Base-by-base conservation (phyloP, 2,797 vertebrate species). In the Muraenolepis orangiensis region DNA sequence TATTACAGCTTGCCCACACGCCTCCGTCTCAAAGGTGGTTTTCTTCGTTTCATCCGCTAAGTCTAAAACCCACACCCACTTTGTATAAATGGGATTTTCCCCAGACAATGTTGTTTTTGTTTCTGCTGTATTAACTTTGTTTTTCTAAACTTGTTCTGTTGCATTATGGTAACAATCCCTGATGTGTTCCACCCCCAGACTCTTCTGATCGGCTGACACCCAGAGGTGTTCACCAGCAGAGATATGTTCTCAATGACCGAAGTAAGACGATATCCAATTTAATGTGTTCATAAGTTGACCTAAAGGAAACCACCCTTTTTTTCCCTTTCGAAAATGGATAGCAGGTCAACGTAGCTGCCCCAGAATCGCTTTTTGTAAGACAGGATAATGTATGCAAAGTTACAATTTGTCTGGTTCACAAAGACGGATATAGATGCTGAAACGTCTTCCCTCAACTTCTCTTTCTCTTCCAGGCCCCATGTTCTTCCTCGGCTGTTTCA, bases 1-100 rank as follows among this genome's bases (percentile, higher is more conserved):
- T 98, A 98, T 78, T 86, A 93, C 89, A 93, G 93, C 51, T 85
- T 99, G 74, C 98, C 98, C 72, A 98, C 97, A 83, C 93, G 95
- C 73, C 94, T 92, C 51, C 82, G 92, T 74, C 90, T 91, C 61
- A 89, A 94, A 96, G 90, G 94, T 93, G 23, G 28, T 90, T 81
- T 29, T 30, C 57, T 68, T 20, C n/a, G 6, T 57, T 2, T 23
- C 57, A 57, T 57, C 12, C n/a, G 1, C 7, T 5, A n/a, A n/a
- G 46, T 57, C 20, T 57, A n/a, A n/a, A 57, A 4, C 6, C 18
- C 12, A 64, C 8, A 64, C n/a, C 57, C 2, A 26, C 57, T 23
- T 26, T 8, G 5, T 64, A 26, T n/a, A 64, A 26, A 57, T 57
- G 51, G 51, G 51, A 64, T 64, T 12, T 12, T n/a, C n/a, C 16